phyloP scores from a whole-genome alignment of 2,888 invertebrate genomes.

The Leuctra nigra region DNA sequence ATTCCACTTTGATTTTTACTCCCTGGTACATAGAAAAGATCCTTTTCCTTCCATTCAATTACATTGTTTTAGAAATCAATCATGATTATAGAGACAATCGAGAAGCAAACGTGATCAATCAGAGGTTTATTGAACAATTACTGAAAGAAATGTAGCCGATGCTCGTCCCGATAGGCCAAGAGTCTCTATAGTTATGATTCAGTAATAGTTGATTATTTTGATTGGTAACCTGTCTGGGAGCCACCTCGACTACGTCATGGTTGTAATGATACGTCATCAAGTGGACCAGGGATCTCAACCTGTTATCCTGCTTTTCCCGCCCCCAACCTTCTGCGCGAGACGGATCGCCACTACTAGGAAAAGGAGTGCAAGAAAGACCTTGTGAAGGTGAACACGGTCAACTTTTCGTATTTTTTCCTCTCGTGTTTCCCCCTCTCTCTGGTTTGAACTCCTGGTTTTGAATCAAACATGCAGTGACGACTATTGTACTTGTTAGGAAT shows the following conservation, averaged over 20 bases:
- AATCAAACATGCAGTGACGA: neutral
- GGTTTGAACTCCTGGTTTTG: neutral
- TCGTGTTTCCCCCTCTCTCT: slow-evolving; percentile 11
- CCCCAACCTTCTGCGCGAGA: neutral
- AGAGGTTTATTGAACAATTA: slow-evolving; percentile 5
- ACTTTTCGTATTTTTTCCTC: slow-evolving; percentile 23
- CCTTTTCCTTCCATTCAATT: too few species aligned
- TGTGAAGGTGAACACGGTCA: slow-evolving; percentile 24
- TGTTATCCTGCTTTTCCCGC: slow-evolving; percentile 8
- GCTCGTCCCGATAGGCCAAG: too few species aligned
- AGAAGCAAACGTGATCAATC: slow-evolving; percentile 2
- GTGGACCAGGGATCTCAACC: slow-evolving; percentile 3
- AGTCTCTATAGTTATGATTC: too few species aligned
- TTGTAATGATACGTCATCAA: neutral
- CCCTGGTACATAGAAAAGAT: too few species aligned
- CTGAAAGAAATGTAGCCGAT: neutral
- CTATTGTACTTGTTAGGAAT: neutral
- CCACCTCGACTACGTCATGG: neutral
- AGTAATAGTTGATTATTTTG: too few species aligned
- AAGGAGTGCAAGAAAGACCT: slow-evolving; percentile 16
- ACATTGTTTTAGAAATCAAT: neutral
- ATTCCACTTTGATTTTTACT: too few species aligned
- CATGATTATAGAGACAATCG: neutral
- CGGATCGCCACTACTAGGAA: neutral
- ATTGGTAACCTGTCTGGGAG: neutral